These are phyloP conservation scores for Tenualosa thibaudeaui DNA, from an alignment of 2,797 vertebrate genomes.

Conservation along the genomic window DNA sequence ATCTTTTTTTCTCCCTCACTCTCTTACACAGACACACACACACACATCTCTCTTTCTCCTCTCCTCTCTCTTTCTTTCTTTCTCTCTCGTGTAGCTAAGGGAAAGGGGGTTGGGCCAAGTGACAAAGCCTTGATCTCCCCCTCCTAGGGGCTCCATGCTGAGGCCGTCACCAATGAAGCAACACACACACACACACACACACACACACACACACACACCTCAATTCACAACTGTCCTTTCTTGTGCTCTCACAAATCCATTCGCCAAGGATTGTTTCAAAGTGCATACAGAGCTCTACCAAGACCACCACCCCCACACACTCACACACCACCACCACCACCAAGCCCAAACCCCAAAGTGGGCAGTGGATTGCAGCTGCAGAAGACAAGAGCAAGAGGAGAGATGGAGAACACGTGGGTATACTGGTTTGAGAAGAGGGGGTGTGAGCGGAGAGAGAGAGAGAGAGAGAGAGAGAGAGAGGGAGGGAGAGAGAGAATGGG, in stretches of 20 bases:
- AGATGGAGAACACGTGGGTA: not conserved
- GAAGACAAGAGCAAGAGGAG: constrained; percentile 17
- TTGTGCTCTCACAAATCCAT: constrained; percentile 23
- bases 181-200: constrained; percentile 35
- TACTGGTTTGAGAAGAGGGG: not conserved
- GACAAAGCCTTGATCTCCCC: constrained; percentile 43
- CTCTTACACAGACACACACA: not conserved
- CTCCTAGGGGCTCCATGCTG: constrained; percentile 40
- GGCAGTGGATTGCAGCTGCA: not conserved
- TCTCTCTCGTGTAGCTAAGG: constrained; percentile 34
- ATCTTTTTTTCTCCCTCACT: not conserved
- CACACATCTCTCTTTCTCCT: not conserved
- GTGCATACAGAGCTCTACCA: constrained; percentile 55
- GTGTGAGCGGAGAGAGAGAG: not conserved
- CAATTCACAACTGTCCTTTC: not conserved
- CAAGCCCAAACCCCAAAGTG: not conserved
- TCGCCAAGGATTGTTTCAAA: constrained; percentile 51
- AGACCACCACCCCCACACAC: not conserved
- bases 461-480: constrained; percentile 46
- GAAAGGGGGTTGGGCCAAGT: constrained; percentile 37
- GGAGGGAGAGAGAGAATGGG: constrained; percentile 55
- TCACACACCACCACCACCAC: not conserved
- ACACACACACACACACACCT: constrained; percentile 35
- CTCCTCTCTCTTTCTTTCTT: not conserved
- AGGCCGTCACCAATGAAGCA: constrained; percentile 27